A percentile compares a stretch with the other conserved stretches of the same genome.
phyloP scores from a whole-genome alignment of 2,888 invertebrate genomes.

The Drosophila gaucha region DNA sequence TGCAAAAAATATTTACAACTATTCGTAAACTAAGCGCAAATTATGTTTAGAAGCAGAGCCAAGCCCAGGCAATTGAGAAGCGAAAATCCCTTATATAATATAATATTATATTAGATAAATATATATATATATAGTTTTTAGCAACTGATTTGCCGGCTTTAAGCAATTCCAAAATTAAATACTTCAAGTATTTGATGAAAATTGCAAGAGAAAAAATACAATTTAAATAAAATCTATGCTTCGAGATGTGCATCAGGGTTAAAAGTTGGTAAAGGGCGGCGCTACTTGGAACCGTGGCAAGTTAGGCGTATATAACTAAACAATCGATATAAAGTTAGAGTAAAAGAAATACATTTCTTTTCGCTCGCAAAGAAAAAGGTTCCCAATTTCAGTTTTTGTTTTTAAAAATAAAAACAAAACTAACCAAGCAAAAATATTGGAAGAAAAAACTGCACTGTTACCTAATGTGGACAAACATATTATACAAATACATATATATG shows the following conservation, averaged over 20 bases:
- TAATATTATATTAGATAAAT: slow-evolving; percentile 1
- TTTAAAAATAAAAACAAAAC: slow-evolving; percentile 21
- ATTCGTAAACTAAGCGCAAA: slow-evolving; percentile 54
- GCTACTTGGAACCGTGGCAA: slow-evolving; percentile 10
- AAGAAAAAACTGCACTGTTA: slow-evolving; percentile 51
- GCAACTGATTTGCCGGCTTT: slow-evolving; percentile 42
- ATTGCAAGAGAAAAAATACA: too few species aligned
- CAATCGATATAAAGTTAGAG: slow-evolving; percentile 25
- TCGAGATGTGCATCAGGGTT: too few species aligned
- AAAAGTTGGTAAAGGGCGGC: not conserved
- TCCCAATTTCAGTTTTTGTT: too few species aligned
- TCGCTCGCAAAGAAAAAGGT: too few species aligned
- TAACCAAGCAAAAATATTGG: slow-evolving; percentile 25
- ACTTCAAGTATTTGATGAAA: slow-evolving; percentile 29
- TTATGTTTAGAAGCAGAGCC: slow-evolving; percentile 30
- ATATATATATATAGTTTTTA: slow-evolving; percentile 14
- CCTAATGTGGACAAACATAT: slow-evolving; percentile 53
- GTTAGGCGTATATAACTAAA: slow-evolving; percentile 11
- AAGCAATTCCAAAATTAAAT: slow-evolving; percentile 47
- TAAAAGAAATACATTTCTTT: not conserved
- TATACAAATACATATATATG: slow-evolving; percentile 35
- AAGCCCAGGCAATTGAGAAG: slow-evolving; percentile 28
- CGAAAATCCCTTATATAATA: not conserved
- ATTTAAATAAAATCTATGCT: too few species aligned
- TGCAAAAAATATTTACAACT: slow-evolving; percentile 37